Evolutionary conservation across 2,113 vertebrate genomes (phyloP).

Genomic region (Triplophysa tibetana): DNA sequence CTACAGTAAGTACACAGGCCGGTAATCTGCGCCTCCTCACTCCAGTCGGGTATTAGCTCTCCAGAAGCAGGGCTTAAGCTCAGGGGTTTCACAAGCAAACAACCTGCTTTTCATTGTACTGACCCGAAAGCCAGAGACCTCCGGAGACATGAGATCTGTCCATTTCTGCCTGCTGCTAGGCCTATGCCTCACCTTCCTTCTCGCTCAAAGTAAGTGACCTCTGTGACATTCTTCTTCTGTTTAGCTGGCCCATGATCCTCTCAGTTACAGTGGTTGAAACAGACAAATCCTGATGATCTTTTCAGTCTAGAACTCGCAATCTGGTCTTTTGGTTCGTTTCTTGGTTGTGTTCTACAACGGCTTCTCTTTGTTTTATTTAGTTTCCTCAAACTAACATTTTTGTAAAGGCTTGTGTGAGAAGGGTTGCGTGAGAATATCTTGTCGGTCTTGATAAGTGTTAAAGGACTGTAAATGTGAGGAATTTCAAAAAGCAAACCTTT

Average conservation of each 20-base stretch:
- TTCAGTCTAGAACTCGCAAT: slow-evolving; percentile 31
- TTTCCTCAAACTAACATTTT: neutral
- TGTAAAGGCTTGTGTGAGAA: neutral
- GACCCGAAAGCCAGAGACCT: slow-evolving; percentile 61
- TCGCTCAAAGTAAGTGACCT: slow-evolving; percentile 75
- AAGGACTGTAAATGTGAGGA: neutral
- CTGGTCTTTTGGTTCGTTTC: slow-evolving; percentile 26
- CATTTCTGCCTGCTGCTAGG: slow-evolving; percentile 65
- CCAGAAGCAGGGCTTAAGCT: slow-evolving; percentile 72
- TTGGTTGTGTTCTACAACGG: neutral
- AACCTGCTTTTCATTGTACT: slow-evolving; percentile 71
- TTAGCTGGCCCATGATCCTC: neutral
- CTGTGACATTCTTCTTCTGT: neutral
- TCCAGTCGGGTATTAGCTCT: slow-evolving; percentile 70
- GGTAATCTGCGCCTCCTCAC: slow-evolving; percentile 69
- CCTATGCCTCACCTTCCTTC: slow-evolving; percentile 67
- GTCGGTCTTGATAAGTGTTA: neutral
- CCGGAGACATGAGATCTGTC: slow-evolving; percentile 73
- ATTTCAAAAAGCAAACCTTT: neutral
- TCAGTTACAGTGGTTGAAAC: neutral
- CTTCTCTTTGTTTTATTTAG: slow-evolving; percentile 1
- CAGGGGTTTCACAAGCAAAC: slow-evolving; percentile 73
- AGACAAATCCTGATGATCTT: slow-evolving; percentile 24
- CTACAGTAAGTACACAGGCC: slow-evolving; percentile 58
- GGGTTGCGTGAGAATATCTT: neutral